Base-by-base conservation (phyloP, 2,797 vertebrate species). In the Hylomyscus alleni region DNA sequence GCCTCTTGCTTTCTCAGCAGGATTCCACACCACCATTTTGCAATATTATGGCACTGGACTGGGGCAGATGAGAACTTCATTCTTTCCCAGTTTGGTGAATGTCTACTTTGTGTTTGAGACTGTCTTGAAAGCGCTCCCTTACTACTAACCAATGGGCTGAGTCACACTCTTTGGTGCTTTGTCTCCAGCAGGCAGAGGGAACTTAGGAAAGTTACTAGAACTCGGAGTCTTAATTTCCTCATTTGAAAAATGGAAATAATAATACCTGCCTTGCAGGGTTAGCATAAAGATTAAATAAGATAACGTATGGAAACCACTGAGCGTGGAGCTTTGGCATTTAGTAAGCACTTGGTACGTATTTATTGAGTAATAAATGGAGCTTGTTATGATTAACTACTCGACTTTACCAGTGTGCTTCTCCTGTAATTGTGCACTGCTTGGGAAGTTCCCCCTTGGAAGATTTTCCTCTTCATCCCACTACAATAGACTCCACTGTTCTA, bases 191-290 rank as follows among this genome's bases (percentile, higher is more conserved):
- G n/a, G 89, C 3, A 6, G 54, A n/a, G 34, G 60, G 65, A 89
- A 54, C 77, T 65, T 82, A 37, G 56, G 60, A 47, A 90, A 82
- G 77, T 78, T 95, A 80, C 73, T 86, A 88, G 62, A 65, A 89
- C 44, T 95, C 80, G 26, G 81, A 85, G 80, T 92, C 90, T 92
- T 97, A 95, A 95, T 97, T 97, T 97, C 44, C 88, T 94, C 7
- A 19, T 24, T 96, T 98, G 97, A 98, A 96, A 97, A 96, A 97
- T 97, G 93, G 81, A 94, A 88, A 97, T 95, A 97, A 97, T 97
- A 98, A 96, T 96, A 97, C 81, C 90, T 97, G 97, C 92, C 90
- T 97, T 86, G 90, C 77, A 93, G 56, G 60, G 87, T 97, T 90
- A 95, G 81, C 73, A 14, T 85, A 73, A 89, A 58, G 73, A 96